Percentiles rank a stretch among this genome's conserved stretches.
Evolutionary conservation across 1,140 invertebrate genomes (phyloP).

Genomic region (Drosophila jambulina): DNA sequence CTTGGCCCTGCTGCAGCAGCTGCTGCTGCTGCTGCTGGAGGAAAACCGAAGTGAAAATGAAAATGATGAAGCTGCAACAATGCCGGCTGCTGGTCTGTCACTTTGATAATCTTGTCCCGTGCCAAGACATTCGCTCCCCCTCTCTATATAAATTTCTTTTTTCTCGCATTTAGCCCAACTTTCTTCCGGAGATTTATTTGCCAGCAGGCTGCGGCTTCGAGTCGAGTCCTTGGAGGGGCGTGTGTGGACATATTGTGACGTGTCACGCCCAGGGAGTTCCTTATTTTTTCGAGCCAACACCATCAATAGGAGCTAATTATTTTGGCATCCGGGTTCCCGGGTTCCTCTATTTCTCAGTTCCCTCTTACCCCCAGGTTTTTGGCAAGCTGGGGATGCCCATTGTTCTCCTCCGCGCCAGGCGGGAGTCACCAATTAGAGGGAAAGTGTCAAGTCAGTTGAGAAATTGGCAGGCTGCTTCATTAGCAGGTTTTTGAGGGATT

Average conservation of each 20-base stretch:
- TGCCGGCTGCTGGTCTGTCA: conserved; percentile 71
- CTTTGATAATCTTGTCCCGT: conserved; percentile 78
- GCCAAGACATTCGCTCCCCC: conserved; percentile 62
- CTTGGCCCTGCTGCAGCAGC: conserved; percentile 53
- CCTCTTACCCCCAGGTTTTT: conserved; percentile 11
- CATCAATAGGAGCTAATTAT: conserved; percentile 77
- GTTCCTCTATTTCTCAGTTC: conserved; percentile 19
- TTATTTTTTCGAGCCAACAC: conserved; percentile 12
- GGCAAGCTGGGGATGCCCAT: conserved; percentile 60
- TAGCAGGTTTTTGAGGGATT: conserved; percentile 16
- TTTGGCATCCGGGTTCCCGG: conserved; percentile 53
- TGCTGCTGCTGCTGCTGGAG: conserved; percentile 47
- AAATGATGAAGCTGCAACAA: conserved; percentile 74
- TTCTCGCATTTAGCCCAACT: conserved; percentile 42
- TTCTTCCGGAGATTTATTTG: conserved; percentile 73
- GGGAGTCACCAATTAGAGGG: conserved; percentile 57
- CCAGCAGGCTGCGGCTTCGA: conserved; percentile 27
- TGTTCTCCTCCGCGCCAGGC: conserved; percentile 22
- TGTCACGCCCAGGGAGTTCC: conserved; percentile 71
- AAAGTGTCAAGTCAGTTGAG: conserved; percentile 49
- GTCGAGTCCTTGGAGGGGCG: conserved; percentile 50
- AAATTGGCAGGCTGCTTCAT: conserved; percentile 36
- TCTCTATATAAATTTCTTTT: not conserved
- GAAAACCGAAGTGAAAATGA: conserved; percentile 61
- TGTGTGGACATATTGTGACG: conserved; percentile 76